These are phyloP conservation scores for Heteractis magnifica DNA, from an alignment of 92 coral and sea anemone species.

Conservation along the genomic window DNA sequence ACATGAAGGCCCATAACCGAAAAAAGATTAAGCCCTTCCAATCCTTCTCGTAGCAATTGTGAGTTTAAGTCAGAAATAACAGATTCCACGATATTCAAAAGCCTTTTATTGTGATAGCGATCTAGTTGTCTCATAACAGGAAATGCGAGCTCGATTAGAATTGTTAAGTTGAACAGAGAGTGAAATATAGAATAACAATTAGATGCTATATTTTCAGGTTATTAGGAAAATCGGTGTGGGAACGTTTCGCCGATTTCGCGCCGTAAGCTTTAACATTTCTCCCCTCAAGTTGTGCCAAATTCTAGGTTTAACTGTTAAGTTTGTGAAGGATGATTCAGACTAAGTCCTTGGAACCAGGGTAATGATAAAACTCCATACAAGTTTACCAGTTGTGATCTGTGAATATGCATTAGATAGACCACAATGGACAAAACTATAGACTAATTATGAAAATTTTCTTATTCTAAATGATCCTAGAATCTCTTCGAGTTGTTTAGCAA, in stretches of 20 bases:
- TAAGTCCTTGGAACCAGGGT: constrained; percentile 7
- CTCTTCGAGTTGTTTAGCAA: background rate
- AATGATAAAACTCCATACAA: constrained; percentile 28
- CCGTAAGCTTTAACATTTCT: background rate
- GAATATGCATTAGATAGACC: constrained; percentile 86
- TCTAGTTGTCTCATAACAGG: constrained; percentile 9
- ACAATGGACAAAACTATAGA: constrained; percentile 31
- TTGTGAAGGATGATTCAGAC: background rate
- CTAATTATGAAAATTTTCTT: constrained; percentile 31
- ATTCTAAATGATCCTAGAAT: background rate
- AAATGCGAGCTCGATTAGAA: constrained; percentile 27
- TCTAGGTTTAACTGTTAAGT: background rate
- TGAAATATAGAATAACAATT: constrained; percentile 62
- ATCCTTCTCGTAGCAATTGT: background rate
- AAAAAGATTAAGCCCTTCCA: constrained; percentile 10
- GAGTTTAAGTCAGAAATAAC: background rate
- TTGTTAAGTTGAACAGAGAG: constrained; percentile 31
- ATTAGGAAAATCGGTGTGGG: background rate
- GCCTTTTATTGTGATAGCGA: background rate
- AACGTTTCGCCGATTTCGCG: constrained; percentile 1
- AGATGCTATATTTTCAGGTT: constrained; percentile 32
- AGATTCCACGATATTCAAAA: background rate
- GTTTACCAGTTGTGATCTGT: constrained; percentile 44
- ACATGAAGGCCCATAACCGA: constrained; percentile 63
- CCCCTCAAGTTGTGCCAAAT: background rate